phyloP scores from a whole-genome alignment of 2,888 invertebrate species.

The Lissonota sp. region DNA sequence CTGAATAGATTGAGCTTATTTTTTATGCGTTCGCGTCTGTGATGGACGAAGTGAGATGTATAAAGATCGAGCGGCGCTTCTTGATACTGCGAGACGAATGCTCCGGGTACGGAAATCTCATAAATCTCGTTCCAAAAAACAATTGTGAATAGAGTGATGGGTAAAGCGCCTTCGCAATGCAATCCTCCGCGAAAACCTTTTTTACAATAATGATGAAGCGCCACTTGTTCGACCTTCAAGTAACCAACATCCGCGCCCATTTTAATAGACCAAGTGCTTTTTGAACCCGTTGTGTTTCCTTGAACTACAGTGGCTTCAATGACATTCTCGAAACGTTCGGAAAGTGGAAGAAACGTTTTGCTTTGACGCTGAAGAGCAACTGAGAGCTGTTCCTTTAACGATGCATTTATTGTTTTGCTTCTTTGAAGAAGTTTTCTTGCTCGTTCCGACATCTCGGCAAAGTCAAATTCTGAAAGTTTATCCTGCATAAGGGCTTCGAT shows the following conservation, averaged over 20 bases:
- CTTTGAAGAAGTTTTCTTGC: constrained; percentile 71
- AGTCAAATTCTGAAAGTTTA: constrained; percentile 70
- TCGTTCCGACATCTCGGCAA: constrained; percentile 72
- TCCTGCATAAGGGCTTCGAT: constrained; percentile 69
- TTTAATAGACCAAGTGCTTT: constrained; percentile 76
- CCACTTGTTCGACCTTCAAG: constrained; percentile 76
- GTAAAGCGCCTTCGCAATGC: constrained; percentile 90
- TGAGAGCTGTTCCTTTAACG: constrained; percentile 65
- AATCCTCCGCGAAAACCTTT: constrained; percentile 76
- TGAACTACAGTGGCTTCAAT: constrained; percentile 65
- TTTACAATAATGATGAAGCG: constrained; percentile 70
- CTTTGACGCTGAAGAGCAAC: constrained; percentile 28
- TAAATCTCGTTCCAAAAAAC: constrained; percentile 93
- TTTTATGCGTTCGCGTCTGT: constrained; percentile 87
- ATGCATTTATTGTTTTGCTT: constrained; percentile 68
- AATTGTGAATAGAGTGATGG: constrained; percentile 87
- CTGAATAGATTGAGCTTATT: constrained; percentile 84
- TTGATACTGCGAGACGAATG: constrained; percentile 89
- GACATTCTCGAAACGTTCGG: constrained; percentile 41
- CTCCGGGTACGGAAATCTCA: constrained; percentile 85
- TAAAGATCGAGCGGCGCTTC: constrained; percentile 90
- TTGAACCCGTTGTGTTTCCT: constrained; percentile 64
- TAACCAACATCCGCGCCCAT: constrained; percentile 65
- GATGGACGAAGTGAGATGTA: constrained; percentile 87
- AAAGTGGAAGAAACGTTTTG: constrained; percentile 30